phyloP scores from a whole-genome alignment of 1,140 invertebrate genomes.

The Thalassaphorura encarpata region DNA sequence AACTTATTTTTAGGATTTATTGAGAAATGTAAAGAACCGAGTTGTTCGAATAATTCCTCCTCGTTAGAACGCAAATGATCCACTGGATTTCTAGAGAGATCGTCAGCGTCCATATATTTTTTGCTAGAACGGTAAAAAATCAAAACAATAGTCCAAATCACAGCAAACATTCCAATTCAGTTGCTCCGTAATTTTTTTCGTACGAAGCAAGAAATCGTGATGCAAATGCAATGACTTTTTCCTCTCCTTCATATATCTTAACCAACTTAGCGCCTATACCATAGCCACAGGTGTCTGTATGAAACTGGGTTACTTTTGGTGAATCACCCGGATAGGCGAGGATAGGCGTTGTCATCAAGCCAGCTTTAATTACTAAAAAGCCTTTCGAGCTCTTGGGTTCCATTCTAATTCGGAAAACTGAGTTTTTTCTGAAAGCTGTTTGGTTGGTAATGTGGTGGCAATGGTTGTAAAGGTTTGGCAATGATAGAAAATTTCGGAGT shows the following conservation, averaged over 20 bases:
- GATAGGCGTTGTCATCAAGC: background rate
- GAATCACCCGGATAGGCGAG: background rate
- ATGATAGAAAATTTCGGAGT: constrained; percentile 36
- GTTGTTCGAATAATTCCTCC: no score
- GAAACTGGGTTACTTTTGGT: background rate
- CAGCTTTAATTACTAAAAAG: background rate
- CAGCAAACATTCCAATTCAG: constrained; percentile 40
- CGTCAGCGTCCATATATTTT: no score
- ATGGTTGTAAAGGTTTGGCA: constrained; percentile 25
- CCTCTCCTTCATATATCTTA: background rate
- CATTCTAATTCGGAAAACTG: constrained; percentile 6
- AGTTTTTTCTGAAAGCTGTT: constrained; percentile 26
- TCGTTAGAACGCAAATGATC: no score
- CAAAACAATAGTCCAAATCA: constrained; percentile 38
- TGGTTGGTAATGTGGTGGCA: no score
- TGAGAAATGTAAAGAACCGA: no score
- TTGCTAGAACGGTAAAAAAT: no score
- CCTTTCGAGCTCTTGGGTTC: background rate
- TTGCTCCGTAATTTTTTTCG: constrained; percentile 37
- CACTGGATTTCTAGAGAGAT: no score
- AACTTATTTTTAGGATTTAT: no score
- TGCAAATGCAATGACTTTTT: background rate
- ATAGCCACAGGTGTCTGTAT: background rate
- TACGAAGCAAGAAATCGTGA: constrained; percentile 33
- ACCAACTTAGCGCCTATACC: background rate